Evolutionary conservation across 2,113 vertebrate genomes (phyloP).

Genomic region (Heliornis fulica): DNA sequence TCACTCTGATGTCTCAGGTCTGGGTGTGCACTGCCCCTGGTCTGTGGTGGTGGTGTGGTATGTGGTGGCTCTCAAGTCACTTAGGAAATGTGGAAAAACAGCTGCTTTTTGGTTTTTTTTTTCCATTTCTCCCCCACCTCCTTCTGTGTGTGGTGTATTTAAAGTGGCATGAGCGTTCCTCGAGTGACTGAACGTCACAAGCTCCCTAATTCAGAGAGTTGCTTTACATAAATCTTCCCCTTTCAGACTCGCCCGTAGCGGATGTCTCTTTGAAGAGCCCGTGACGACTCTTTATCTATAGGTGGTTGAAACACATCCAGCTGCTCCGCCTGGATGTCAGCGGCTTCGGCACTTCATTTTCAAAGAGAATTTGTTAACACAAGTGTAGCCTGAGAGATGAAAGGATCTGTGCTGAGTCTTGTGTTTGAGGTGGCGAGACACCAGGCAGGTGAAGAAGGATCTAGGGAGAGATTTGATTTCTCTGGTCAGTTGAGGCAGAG

Average conservation of each 20-base stretch:
- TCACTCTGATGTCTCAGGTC: too few relatives aligned
- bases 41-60: background rate
- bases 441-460: background rate
- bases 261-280: slow-evolving; percentile 52
- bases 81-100: background rate
- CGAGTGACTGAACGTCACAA: background rate
- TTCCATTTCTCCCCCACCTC: accelerated
- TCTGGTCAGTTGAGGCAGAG: background rate
- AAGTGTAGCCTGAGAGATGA: slow-evolving; percentile 23
- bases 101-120: background rate
- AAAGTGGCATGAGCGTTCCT: background rate
- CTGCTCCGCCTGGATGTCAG: slow-evolving; percentile 25
- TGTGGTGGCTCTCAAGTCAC: background rate
- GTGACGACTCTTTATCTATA: background rate
- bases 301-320: background rate
- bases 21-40: accelerated
- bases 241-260: background rate
- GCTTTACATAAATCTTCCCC: background rate
- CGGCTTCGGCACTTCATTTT: background rate
- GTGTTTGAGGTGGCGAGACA: accelerated
- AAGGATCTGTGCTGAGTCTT: background rate
- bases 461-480: background rate
- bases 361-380: slow-evolving; percentile 60
- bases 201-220: background rate
- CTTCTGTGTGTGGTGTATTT: background rate